Evolutionary conservation across 2,888 invertebrate genomes (phyloP).

Genomic region (Morpho deidamia): DNA sequence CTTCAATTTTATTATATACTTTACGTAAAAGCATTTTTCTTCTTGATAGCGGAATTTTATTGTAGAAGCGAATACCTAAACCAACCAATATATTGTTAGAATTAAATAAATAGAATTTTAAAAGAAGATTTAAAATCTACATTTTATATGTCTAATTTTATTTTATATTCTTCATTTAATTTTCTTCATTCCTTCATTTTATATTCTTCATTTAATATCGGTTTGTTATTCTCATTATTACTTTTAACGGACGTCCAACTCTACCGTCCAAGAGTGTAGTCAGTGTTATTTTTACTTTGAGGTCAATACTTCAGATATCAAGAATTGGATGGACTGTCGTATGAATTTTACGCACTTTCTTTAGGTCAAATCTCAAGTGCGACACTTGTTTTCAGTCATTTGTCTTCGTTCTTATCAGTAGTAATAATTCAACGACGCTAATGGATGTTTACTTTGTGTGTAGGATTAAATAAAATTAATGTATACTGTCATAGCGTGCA

Average conservation of each 20-base stretch:
- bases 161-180: too few relatives aligned
- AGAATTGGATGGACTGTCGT: slow-evolving; percentile 3
- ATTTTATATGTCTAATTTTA: too few relatives aligned
- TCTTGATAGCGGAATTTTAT: too few relatives aligned
- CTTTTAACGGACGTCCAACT: slow-evolving; percentile 10
- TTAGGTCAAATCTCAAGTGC: slow-evolving; percentile 30
- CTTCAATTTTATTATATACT: too few relatives aligned
- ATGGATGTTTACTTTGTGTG: slow-evolving; percentile 40
- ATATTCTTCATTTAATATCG: not conserved
- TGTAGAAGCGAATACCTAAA: too few relatives aligned
- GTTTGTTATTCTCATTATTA: slow-evolving; percentile 7
- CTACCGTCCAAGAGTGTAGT: slow-evolving; percentile 12
- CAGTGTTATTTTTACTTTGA: slow-evolving; percentile 15
- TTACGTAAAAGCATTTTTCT: too few relatives aligned
- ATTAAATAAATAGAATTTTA: too few relatives aligned
- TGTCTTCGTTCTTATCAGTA: slow-evolving; percentile 33
- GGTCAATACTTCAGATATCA: slow-evolving; percentile 19
- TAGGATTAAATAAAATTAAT: slow-evolving; percentile 17
- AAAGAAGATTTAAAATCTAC: too few relatives aligned
- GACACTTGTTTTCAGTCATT: slow-evolving; percentile 30
- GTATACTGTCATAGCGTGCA: not conserved
- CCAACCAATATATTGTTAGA: too few relatives aligned
- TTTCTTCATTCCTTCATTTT: too few relatives aligned
- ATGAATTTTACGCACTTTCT: slow-evolving; percentile 11
- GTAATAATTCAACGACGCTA: slow-evolving; percentile 43